Evolutionary conservation across 2,888 invertebrate genomes (phyloP).

Genomic region (Leptodirus hochenwartii): DNA sequence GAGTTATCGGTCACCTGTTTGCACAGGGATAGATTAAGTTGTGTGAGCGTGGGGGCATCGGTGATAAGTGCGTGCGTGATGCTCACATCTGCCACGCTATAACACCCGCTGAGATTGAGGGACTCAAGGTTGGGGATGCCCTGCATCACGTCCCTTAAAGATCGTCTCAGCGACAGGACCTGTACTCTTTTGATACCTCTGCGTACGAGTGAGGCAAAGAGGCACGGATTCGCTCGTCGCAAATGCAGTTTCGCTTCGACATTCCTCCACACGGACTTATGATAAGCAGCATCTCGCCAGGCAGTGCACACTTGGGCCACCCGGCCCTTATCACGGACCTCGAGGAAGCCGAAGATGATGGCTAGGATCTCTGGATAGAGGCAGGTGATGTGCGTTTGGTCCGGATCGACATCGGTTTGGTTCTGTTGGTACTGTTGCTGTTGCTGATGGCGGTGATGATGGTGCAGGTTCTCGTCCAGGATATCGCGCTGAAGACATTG

Average conservation of each 20-base stretch:
- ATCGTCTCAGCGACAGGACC: slow-evolving; percentile 67
- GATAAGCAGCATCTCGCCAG: slow-evolving; percentile 87
- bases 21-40: slow-evolving; percentile 77
- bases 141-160: slow-evolving; percentile 68
- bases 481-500: slow-evolving; percentile 16
- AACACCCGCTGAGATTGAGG: slow-evolving; percentile 82
- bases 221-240: slow-evolving; percentile 59
- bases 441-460: too few species aligned
- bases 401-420: slow-evolving; percentile 14
- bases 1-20: slow-evolving; percentile 91
- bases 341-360: slow-evolving; percentile 77
- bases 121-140: slow-evolving; percentile 75
- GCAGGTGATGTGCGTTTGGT: slow-evolving; percentile 60
- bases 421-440: slow-evolving; percentile 17
- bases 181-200: slow-evolving; percentile 80
- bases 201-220: slow-evolving; percentile 71
- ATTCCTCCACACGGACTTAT: slow-evolving; percentile 84
- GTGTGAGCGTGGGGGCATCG: slow-evolving; percentile 57
- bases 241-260: slow-evolving; percentile 84
- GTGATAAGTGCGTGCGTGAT: slow-evolving; percentile 65
- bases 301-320: slow-evolving; percentile 78
- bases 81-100: slow-evolving; percentile 76
- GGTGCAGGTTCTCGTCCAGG: slow-evolving; percentile 11
- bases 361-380: slow-evolving; percentile 86
- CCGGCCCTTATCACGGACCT: slow-evolving; percentile 73